These are phyloP conservation scores for Potamilus streckersoni DNA, from an alignment of 1,140 invertebrate species.

Conservation along the genomic window DNA sequence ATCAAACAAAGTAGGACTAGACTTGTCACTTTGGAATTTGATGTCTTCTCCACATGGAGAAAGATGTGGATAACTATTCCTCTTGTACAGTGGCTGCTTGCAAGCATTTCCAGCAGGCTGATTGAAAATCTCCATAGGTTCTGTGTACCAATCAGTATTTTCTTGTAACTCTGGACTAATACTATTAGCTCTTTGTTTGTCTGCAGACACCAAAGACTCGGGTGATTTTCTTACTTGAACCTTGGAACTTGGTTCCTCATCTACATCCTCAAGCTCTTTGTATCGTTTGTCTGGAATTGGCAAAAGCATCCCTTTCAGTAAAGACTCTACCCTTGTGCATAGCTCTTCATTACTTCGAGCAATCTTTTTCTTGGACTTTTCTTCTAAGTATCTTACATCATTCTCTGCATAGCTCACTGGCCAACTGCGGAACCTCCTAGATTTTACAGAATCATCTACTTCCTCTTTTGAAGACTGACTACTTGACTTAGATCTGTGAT, in stretches of 20 bases:
- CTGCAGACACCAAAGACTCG: neutral
- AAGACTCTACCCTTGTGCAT: slow-evolving; percentile 44
- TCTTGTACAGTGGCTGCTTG: slow-evolving; percentile 42
- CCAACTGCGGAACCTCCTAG: slow-evolving; percentile 33
- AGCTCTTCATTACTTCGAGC: slow-evolving; percentile 30
- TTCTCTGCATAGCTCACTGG: slow-evolving; percentile 14
- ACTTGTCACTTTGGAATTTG: neutral
- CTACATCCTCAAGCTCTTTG: slow-evolving; percentile 32
- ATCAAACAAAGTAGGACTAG: slow-evolving; percentile 14
- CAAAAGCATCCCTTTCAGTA: slow-evolving; percentile 48
- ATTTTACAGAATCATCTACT: slow-evolving; percentile 2
- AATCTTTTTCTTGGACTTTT: slow-evolving; percentile 1
- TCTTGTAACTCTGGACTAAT: slow-evolving; percentile 50
- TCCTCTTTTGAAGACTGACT: slow-evolving; percentile 2
- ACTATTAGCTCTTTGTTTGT: slow-evolving; percentile 2
- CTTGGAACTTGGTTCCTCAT: slow-evolving; percentile 7
- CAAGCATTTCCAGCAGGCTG: slow-evolving; percentile 23
- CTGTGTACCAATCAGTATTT: slow-evolving; percentile 51
- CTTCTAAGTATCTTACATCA: neutral
- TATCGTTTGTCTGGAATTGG: slow-evolving; percentile 28
- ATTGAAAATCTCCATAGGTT: slow-evolving; percentile 45
- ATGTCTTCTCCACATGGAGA: slow-evolving; percentile 3
- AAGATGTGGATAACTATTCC: slow-evolving; percentile 43
- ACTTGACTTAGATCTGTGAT: slow-evolving; percentile 4
- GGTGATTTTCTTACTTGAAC: slow-evolving; percentile 5